Conservation (phyloP, 2,797 vertebrate species). For the Sebastes kiyomatsui region DNA sequence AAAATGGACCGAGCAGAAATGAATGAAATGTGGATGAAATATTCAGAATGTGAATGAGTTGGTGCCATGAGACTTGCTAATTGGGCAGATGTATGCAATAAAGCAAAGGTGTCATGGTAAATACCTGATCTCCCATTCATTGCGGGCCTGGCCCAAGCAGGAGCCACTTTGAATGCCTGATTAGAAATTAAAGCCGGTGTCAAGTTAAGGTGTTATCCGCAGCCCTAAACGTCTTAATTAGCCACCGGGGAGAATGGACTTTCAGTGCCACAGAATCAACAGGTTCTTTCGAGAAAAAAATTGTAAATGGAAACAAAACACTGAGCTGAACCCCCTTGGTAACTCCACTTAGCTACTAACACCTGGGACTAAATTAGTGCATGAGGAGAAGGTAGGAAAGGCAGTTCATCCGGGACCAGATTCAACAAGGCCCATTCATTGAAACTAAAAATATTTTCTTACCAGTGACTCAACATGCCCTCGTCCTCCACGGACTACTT, state of each 20-base stretch:
- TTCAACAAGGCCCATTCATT: constrained; percentile 24
- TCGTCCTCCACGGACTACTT: constrained; percentile 41
- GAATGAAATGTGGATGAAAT: constrained; percentile 63
- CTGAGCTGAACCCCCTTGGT: constrained; percentile 19
- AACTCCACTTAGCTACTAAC: constrained; percentile 54
- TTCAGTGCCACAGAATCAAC: constrained; percentile 51
- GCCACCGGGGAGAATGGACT: constrained; percentile 60
- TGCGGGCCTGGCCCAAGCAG: constrained; percentile 31
- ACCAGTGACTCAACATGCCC: constrained; percentile 57
- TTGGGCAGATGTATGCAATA: constrained; percentile 78
- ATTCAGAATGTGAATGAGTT: constrained; percentile 66
- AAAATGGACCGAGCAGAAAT: constrained; percentile 47
- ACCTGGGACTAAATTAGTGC: constrained; percentile 59
- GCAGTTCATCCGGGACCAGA: constrained; percentile 35
- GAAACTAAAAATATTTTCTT: constrained; percentile 48
- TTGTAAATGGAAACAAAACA: constrained; percentile 59
- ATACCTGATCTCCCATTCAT: constrained; percentile 77
- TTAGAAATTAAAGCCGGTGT: constrained; percentile 78
- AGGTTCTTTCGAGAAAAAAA: constrained; percentile 47
- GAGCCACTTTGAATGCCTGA: constrained; percentile 74
- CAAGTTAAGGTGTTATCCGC: constrained; percentile 73
- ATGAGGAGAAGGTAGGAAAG: constrained; percentile 28
- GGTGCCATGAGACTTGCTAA: constrained; percentile 69
- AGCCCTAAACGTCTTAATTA: constrained; percentile 66
- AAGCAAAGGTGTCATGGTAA: constrained; percentile 72